Base-by-base conservation (phyloP, 2,113 vertebrate genomes). In the Triplophysa siluroides region DNA sequence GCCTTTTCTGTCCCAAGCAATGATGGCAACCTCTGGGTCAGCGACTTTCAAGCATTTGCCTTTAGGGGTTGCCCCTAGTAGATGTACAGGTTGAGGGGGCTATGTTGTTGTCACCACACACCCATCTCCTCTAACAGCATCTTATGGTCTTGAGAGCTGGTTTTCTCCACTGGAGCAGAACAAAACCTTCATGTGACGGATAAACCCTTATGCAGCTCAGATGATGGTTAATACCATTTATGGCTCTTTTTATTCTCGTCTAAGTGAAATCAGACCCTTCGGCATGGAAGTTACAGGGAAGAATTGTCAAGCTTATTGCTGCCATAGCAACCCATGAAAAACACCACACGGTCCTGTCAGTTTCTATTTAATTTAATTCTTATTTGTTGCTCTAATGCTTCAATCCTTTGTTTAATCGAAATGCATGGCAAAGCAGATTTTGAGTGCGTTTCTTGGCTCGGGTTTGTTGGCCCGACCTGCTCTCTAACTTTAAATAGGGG, bases 21-120 rank as follows among this genome's bases (percentile, higher is more conserved):
- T 68, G 83, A 12, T 8, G 74, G 62, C 79, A 80, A 86, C 62
- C 80, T 54, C 45, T 11, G 67, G 65, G n/a, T 6, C 52, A 79
- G 47, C 68, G 19, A 89, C 85, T 90, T 90, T 91, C 87, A 89
- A 88, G 52, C 81, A 85, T 85, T 78, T 87, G 87, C 66, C 64
- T 69, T 70, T 38, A 60, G 67, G 47, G 26, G 52, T 61, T 65
- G 47, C 58, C 7, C 26, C 24, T 11, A 58, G 29, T 19, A 52
- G 47, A 65, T 50, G 50, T 43, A 45, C 62, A 24, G 54, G 54
- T 58, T 21, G 1, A 5, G 54, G 8, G 54, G 54, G 11, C 2
- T 45, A 12, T 7, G 52, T 16, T 56, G 8, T 50, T 13, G 11
- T 50, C 14, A 13, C 7, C 38, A 69, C 38, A 61, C 3, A 4